Conservation (phyloP, 2,113 vertebrate species). For the Psittacula cyanocephala region DNA sequence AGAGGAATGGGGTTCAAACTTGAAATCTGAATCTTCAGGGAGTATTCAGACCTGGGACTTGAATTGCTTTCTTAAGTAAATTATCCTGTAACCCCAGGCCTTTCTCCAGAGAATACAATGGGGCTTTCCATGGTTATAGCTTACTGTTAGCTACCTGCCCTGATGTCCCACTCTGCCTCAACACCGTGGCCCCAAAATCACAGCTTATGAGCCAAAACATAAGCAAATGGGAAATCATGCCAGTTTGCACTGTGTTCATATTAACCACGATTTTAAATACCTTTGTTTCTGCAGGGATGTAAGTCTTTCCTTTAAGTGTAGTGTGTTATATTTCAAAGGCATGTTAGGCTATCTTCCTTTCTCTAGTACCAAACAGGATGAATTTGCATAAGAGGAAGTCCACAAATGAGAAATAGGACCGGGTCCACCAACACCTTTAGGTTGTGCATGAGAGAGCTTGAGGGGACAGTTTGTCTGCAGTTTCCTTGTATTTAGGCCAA, state of each 20-base stretch:
- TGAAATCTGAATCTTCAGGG: background rate
- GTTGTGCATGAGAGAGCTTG: background rate
- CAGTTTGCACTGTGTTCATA: background rate
- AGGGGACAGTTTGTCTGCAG: background rate
- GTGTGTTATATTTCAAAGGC: conserved; percentile 27
- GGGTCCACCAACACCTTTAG: background rate
- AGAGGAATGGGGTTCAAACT: background rate
- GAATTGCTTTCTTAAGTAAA: background rate
- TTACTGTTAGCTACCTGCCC: background rate
- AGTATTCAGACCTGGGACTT: background rate
- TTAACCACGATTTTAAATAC: background rate
- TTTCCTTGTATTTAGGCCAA: conserved; percentile 17
- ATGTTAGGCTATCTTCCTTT: background rate
- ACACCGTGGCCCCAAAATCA: accelerated
- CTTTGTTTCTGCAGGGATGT: background rate
- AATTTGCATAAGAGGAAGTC: background rate
- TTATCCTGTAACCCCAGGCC: background rate
- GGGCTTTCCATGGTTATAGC: background rate
- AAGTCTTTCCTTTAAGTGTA: background rate
- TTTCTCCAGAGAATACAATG: background rate
- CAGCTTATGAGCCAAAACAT: background rate
- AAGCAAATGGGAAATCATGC: background rate
- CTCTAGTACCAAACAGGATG: background rate
- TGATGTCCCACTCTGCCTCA: background rate
- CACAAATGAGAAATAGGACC: background rate